A percentile compares a stretch with the other conserved stretches of the same genome.
phyloP scores from a whole-genome alignment of 2,888 invertebrate genomes.

The Hypolimnas misippus region DNA sequence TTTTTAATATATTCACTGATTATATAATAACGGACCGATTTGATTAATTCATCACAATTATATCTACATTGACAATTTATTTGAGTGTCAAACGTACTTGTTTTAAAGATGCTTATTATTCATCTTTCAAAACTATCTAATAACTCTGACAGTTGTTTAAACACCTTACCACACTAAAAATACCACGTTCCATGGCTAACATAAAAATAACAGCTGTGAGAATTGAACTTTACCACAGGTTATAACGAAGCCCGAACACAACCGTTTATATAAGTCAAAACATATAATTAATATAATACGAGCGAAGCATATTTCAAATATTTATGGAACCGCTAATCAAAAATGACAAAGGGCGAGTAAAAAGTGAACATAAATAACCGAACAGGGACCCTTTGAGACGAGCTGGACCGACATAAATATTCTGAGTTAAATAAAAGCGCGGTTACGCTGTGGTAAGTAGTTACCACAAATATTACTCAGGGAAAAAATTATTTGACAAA shows the following conservation, averaged over 20 bases:
- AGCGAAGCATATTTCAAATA: conserved; percentile 10
- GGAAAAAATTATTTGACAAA: background rate
- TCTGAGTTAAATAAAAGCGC: conserved; percentile 60
- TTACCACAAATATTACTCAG: background rate
- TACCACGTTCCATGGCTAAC: too few species aligned
- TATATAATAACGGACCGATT: too few species aligned
- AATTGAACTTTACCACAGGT: background rate
- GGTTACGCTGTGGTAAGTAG: conserved; percentile 53
- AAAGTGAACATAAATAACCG: conserved; percentile 55
- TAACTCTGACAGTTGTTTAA: too few species aligned
- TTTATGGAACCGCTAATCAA: conserved; percentile 51
- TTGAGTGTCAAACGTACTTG: too few species aligned
- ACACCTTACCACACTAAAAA: too few species aligned
- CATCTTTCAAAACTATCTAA: too few species aligned
- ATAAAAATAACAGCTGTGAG: too few species aligned
- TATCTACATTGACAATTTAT: too few species aligned
- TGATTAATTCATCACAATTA: too few species aligned
- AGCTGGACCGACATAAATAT: conserved; percentile 62
- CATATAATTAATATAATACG: background rate
- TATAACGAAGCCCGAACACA: background rate
- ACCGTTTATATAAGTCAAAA: background rate
- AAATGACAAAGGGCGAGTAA: conserved; percentile 51
- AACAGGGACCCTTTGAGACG: conserved; percentile 52
- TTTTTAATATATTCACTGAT: too few species aligned
- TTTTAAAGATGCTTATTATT: too few species aligned